Percentiles rank a stretch among this genome's conserved stretches.
Conservation (phyloP, 2,888 invertebrate genomes). For the Campopleginae sp. region DNA sequence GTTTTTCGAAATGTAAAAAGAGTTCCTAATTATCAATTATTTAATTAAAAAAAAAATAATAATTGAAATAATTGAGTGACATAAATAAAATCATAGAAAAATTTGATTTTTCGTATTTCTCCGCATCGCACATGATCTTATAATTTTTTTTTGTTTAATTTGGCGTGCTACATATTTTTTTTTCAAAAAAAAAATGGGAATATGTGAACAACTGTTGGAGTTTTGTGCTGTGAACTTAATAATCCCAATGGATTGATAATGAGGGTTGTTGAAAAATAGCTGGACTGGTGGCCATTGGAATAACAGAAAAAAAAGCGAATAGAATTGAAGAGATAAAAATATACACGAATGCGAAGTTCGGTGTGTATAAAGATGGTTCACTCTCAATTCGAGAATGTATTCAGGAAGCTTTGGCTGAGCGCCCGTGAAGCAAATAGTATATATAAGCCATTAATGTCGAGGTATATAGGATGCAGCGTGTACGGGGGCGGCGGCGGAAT, state of each 20-base stretch:
- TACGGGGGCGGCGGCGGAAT: constrained; percentile 28
- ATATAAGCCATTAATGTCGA: constrained; percentile 26
- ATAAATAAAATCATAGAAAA: too few species aligned
- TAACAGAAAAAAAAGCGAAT: constrained; percentile 26
- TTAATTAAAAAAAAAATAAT: background rate
- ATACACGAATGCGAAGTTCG: background rate
- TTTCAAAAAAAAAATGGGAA: background rate
- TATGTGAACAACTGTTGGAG: background rate
- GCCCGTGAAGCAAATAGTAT: constrained; percentile 35
- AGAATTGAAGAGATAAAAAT: constrained; percentile 44
- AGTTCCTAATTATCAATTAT: background rate
- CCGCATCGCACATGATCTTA: background rate
- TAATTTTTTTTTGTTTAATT: too few species aligned
- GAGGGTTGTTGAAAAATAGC: background rate
- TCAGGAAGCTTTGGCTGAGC: constrained; percentile 57
- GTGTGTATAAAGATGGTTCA: constrained; percentile 12
- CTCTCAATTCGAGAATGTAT: constrained; percentile 38
- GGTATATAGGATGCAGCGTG: constrained; percentile 19
- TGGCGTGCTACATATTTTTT: background rate
- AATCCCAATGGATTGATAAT: background rate
- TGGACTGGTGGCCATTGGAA: background rate
- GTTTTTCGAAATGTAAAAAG: background rate
- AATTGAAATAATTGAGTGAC: too few species aligned
- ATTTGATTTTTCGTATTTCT: background rate
- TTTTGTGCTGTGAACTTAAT: background rate